These are phyloP conservation scores for Vanacampus margaritifer DNA, from an alignment of 2,113 vertebrate species.

Conservation along the genomic window DNA sequence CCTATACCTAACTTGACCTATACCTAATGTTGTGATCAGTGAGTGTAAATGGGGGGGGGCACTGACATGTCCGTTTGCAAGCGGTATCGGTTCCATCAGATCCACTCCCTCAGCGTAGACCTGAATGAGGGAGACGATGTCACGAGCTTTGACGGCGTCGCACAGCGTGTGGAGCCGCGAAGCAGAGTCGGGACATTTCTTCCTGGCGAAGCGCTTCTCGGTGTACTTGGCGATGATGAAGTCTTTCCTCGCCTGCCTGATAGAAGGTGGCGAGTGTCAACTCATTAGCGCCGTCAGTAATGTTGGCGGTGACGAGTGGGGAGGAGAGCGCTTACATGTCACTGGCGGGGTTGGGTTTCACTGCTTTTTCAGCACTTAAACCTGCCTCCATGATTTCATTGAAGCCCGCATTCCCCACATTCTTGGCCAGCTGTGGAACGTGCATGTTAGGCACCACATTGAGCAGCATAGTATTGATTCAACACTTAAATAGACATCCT, in stretches of 20 bases:
- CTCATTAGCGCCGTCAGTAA: not conserved
- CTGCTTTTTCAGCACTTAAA: slow-evolving; percentile 78
- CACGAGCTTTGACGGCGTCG: slow-evolving; percentile 90
- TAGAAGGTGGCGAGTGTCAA: slow-evolving; percentile 6
- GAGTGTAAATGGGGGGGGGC: not conserved
- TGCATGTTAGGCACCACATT: slow-evolving; percentile 6
- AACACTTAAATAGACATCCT: slow-evolving; percentile 17
- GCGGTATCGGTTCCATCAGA: slow-evolving; percentile 92
- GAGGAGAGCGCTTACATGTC: slow-evolving; percentile 85
- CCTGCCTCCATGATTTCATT: slow-evolving; percentile 98
- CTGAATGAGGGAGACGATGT: slow-evolving; percentile 91
- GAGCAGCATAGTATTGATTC: slow-evolving; percentile 26
- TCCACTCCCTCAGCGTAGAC: slow-evolving; percentile 92
- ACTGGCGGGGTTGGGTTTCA: slow-evolving; percentile 90
- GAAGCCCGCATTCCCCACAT: slow-evolving; percentile 96
- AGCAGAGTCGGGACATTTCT: slow-evolving; percentile 75
- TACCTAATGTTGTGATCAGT: not conserved
- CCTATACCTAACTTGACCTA: too few species aligned
- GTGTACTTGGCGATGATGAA: slow-evolving; percentile 98
- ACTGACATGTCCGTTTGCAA: slow-evolving; percentile 95
- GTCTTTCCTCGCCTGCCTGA: slow-evolving; percentile 95
- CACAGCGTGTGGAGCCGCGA: slow-evolving; percentile 87
- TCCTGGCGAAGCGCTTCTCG: slow-evolving; percentile 87
- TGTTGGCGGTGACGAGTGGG: not conserved
- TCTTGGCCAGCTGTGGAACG: slow-evolving; percentile 92